These are phyloP conservation scores for Phalacrocorax pelagicus DNA, from an alignment of 2,113 vertebrate species.

Conservation along the genomic window DNA sequence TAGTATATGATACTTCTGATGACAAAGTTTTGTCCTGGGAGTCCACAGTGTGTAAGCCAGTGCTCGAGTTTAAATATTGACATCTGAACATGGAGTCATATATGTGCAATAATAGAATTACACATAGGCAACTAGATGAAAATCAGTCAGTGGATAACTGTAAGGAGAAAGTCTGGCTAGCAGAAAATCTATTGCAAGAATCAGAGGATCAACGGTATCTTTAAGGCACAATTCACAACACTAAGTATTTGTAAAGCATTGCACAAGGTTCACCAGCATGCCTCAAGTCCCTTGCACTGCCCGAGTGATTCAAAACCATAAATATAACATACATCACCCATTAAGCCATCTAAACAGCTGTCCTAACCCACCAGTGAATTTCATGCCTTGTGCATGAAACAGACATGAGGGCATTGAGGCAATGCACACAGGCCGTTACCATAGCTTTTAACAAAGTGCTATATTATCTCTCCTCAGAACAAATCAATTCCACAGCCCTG, in stretches of 20 bases:
- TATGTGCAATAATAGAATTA: background rate
- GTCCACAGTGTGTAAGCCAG: background rate
- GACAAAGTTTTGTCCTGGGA: background rate
- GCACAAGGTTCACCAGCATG: background rate
- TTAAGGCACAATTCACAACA: background rate
- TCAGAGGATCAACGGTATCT: background rate
- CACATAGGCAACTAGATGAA: background rate
- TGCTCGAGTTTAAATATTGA: background rate
- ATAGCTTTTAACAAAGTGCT: slow-evolving; percentile 4
- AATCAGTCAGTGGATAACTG: background rate
- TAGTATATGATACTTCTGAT: background rate
- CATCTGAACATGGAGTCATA: background rate
- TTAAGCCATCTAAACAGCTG: background rate
- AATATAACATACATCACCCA: background rate
- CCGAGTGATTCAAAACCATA: background rate
- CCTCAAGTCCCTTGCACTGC: background rate
- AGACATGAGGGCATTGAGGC: background rate
- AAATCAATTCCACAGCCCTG: background rate
- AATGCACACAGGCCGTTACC: background rate
- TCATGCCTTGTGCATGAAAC: background rate
- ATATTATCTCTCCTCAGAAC: background rate
- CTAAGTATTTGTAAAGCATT: background rate
- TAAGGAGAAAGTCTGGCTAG: background rate
- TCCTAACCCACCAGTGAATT: background rate
- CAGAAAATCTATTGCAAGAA: background rate